Base-by-base conservation (phyloP, 2,888 invertebrate genomes). In the Agrochola litura region DNA sequence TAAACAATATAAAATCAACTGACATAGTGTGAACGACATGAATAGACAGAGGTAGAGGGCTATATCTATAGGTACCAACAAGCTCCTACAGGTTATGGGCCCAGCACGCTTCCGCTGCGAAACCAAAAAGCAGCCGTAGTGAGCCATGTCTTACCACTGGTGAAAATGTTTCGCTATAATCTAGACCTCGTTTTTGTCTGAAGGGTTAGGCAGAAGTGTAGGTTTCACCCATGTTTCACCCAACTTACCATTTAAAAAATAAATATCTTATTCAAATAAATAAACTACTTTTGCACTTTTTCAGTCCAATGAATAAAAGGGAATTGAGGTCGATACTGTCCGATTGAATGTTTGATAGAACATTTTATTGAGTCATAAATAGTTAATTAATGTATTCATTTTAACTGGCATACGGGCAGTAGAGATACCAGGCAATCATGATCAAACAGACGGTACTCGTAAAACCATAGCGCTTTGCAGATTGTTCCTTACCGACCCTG, bases 291-390 rank as follows among this genome's bases (percentile, higher is more conserved):
- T 78, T 73, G 77, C 49, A 22, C 14, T 46, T 77, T 78, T 71
- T 76, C 46, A n/a, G 46, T 63, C 19, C 30, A 63, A 66, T 67
- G 60, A 79, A 86, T 76, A 25, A 61, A 4, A 52, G 43, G 52
- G 9, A 25, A 61, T 61, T 49, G 56, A 49, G 6, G 41, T 66
- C 49, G 41, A 63, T 54, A 52, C 52, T 12, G 64, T 52, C 5
- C 67, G 66, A 52, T 14, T 49, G 65, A 72, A 77, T 58, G 22
- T 30, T 25, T 69, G 64, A 54, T 37, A 46, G 61, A 61, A 22
- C 54, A 52, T 77, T 86, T 77, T 74, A 79, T 73, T 12, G 58
- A 64, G 5, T 74, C 61, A 70, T 83, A 76, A 83, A 80, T 65
- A 73, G 30, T 16, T 46, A 65, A 64, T n/a, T 19, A 37, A 49